Evolutionary conservation across 2,113 vertebrate species (phyloP).

Genomic region (Daphoenositta chrysoptera): DNA sequence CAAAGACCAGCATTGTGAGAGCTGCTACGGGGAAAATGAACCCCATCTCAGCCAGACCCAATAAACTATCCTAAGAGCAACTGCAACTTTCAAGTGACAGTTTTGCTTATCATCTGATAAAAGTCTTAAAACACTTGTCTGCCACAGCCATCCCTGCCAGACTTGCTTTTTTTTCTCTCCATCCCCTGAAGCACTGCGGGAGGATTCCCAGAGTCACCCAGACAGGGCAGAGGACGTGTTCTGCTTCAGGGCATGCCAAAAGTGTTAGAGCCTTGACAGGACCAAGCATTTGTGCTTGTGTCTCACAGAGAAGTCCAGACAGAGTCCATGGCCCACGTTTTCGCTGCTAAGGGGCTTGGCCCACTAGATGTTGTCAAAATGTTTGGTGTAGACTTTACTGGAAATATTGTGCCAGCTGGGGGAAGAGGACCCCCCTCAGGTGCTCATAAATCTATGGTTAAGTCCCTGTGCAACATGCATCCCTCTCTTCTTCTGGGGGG

Average conservation of each 20-base stretch:
- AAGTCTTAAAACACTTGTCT: background rate
- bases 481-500: background rate
- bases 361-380: background rate
- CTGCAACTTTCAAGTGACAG: background rate
- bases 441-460: background rate
- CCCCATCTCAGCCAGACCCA: background rate
- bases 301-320: background rate
- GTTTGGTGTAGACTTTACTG: background rate
- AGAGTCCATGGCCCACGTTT: background rate
- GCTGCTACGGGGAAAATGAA: background rate
- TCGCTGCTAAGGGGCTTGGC: accelerated
- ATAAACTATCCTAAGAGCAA: background rate
- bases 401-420: background rate
- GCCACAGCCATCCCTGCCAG: background rate
- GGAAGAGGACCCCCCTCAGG: background rate
- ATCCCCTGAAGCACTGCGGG: background rate
- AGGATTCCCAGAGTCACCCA: background rate
- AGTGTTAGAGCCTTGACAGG: background rate
- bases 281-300: background rate
- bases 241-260: background rate
- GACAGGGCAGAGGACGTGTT: background rate
- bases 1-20: background rate
- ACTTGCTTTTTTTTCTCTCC: background rate
- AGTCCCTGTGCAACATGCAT: background rate
- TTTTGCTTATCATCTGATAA: background rate